Base-by-base conservation (phyloP, 2,797 vertebrate genomes). In the Sebastes baramenuke region DNA sequence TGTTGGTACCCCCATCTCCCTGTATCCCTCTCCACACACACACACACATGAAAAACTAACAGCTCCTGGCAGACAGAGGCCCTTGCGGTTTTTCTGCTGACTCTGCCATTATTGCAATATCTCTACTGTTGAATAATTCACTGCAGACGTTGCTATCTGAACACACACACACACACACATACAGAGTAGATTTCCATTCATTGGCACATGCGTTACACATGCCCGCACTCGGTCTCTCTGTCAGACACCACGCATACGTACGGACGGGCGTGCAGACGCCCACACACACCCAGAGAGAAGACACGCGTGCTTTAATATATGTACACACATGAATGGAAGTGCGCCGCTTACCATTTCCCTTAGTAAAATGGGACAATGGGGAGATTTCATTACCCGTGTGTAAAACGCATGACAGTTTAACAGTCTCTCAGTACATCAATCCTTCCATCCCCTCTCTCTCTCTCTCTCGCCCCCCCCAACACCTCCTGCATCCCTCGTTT, bases 71-170 rank as follows among this genome's bases (percentile, higher is more conserved):
- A 90, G 86, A 86, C 83, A 80, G 82, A 75, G 64, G 46, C 77
- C 20, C 32, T 46, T 83, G 81, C 77, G 32, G 34, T 87, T 88
- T 91, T 92, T 88, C 79, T 87, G 93, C 93, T 94, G 93, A 94
- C 86, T 91, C 62, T 65, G 82, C 82, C 62, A 56, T 88, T 92
- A 90, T 90, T 83, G 75, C 80, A 80, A 85, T 85, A 88, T 91
- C 84, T 84, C 77, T 60, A 59, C 82, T 88, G 83, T 88, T 92
- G 89, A 93, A 92, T 94, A 88, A 91, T 90, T 93, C 84, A 90
- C 91, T 59, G 67, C 82, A 91, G 74, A 82, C 84, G 66, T 70
- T 75, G 72, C 76, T 80, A 72, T 82, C 59, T 61, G 67, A 87
- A 85, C 75, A 24, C 82, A 12, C 70, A 24, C 27, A 12, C 70